Base-by-base conservation (phyloP, 2,888 invertebrate species). In the Orgyia antiqua region DNA sequence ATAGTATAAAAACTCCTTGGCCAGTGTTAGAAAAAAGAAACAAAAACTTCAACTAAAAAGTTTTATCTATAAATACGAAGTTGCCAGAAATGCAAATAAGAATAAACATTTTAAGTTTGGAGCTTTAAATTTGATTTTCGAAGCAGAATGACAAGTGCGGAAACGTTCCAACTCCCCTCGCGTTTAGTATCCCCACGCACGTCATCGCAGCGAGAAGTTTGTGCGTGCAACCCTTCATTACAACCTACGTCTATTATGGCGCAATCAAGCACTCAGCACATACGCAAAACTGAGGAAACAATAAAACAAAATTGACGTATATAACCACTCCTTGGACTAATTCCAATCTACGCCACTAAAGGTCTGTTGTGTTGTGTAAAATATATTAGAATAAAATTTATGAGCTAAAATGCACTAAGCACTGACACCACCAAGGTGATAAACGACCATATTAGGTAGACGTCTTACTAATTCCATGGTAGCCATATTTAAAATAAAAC, bases 171-270 rank as follows among this genome's bases (percentile, higher is more conserved):
- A 57, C 68, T 63, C 77, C 79, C 77, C 72, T 70, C 65, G 60
- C 53, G 59, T 71, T 74, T 68, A 70, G 71, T 73, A 68, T 63
- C 77, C 74, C 69, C 64, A 71, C 70, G 72, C 72, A 72, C 70
- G 69, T 52, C 55, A 51, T 45, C 67, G 29, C 28, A 25, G 50
- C 54, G 56, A 58, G 59, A 56, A 57, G 45, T 39, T 59, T 67
- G 61, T 71, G 78, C 76, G 69, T 76, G 74, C 79, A 82, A 79
- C 84, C 80, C 83, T 79, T 80, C 76, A 80, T 80, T 79, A 80
- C 67, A 59, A 68, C 68, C 69, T 71, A 68, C 69, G 68, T 62
- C 75, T 70, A 77, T 83, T 80, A 83, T 71, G 69, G 71, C 62
- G 79, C 72, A 80, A 83, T 83, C 80, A 82, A 74, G 66, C 71